Evolutionary conservation across 2,797 vertebrate genomes (phyloP).

Genomic region (Petrocephalus schoutedeni): DNA sequence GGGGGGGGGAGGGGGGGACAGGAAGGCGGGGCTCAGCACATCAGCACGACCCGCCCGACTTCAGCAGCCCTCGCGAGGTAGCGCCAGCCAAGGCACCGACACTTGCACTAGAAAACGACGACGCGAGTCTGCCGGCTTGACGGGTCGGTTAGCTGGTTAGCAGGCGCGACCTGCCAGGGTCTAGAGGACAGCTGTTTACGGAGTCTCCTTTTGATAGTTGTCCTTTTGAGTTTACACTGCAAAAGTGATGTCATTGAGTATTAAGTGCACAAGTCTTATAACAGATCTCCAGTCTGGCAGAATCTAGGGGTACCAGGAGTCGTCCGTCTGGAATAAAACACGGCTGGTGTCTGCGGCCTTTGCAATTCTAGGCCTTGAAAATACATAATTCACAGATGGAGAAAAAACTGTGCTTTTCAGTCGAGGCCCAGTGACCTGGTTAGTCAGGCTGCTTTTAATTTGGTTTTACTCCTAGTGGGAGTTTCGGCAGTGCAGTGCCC

Average conservation of each 20-base stretch:
- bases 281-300: neutral
- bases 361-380: neutral
- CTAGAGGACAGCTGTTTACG: neutral
- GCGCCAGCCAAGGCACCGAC: neutral
- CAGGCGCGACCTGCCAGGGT: neutral
- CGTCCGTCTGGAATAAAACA: neutral
- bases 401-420: neutral
- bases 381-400: neutral
- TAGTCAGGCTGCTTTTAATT: neutral
- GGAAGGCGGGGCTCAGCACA: neutral
- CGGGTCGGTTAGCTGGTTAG: neutral
- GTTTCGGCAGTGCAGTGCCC: neutral
- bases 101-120: neutral
- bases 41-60: neutral
- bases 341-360: neutral
- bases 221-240: neutral
- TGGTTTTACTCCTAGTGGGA: neutral
- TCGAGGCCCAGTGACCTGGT: neutral
- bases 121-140: neutral
- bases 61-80: neutral
- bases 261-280: neutral
- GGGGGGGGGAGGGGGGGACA: slow-evolving; percentile 40
- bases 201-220: neutral
- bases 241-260: neutral
- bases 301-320: neutral